Evolutionary conservation across 2,888 invertebrate genomes (phyloP).

Genomic region (Emmelina monodactyla): DNA sequence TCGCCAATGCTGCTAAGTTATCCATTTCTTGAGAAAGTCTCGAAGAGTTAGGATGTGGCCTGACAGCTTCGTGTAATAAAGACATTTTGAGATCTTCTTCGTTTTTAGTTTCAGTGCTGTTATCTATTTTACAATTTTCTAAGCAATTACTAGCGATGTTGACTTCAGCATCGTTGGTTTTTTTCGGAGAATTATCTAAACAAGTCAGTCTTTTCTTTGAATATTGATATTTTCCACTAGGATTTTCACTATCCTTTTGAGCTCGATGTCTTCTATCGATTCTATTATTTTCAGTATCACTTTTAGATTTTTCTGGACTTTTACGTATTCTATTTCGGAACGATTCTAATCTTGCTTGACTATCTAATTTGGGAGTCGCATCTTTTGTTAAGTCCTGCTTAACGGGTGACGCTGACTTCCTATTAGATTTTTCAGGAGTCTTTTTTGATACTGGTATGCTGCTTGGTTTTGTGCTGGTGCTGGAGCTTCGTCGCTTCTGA

Average conservation of each 20-base stretch:
- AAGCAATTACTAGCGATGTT: too few relatives aligned
- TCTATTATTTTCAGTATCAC: constrained; percentile 47
- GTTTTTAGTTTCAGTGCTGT: constrained; percentile 27
- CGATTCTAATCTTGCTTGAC: constrained; percentile 37
- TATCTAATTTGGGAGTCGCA: constrained; percentile 27
- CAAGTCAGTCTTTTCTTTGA: constrained; percentile 67
- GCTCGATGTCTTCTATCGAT: constrained; percentile 53
- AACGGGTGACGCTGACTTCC: constrained; percentile 39
- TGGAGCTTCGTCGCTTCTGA: constrained; percentile 44
- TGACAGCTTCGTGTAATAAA: constrained; percentile 51
- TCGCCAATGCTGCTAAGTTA: constrained; percentile 69
- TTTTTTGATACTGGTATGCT: constrained; percentile 53
- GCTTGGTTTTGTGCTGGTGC: constrained; percentile 41
- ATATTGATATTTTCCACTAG: constrained; percentile 62
- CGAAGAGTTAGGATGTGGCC: constrained; percentile 42
- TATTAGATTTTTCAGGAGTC: constrained; percentile 32
- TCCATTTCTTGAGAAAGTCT: constrained; percentile 69
- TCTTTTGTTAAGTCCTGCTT: constrained; percentile 43
- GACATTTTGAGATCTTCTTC: too few relatives aligned
- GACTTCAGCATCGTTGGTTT: constrained; percentile 41
- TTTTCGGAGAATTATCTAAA: constrained; percentile 56
- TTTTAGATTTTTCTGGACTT: constrained; percentile 51
- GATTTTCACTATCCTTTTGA: constrained; percentile 58
- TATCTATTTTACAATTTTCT: constrained; percentile 28
- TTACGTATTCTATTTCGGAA: constrained; percentile 32